Evolutionary conservation across 2,888 invertebrate species (phyloP).

Genomic region (Fabriciana adippe): DNA sequence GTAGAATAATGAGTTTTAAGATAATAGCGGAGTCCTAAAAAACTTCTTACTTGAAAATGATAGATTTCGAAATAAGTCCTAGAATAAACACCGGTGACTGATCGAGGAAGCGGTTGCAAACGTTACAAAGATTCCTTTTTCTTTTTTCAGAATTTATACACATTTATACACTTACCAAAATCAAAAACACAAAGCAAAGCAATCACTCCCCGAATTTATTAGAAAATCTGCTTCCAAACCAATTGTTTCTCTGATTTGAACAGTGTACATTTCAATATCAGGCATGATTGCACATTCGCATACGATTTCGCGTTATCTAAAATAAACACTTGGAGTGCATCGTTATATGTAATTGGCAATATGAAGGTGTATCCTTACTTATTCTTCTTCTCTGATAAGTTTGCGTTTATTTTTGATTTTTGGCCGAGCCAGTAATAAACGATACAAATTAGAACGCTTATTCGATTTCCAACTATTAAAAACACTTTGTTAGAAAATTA

Average conservation of each 20-base stretch:
- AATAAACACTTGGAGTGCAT: neutral
- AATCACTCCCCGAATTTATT: slow-evolving; percentile 9
- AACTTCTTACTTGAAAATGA: too few relatives aligned
- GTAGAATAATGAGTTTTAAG: too few relatives aligned
- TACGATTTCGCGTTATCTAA: neutral
- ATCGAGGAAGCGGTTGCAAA: too few relatives aligned
- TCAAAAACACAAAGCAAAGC: slow-evolving; percentile 3
- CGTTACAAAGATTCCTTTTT: neutral
- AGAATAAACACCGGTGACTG: too few relatives aligned
- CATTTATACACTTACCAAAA: neutral
- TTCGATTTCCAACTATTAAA: too few relatives aligned
- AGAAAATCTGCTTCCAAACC: slow-evolving; percentile 10
- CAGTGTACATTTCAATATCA: slow-evolving; percentile 16
- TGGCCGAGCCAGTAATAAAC: too few relatives aligned
- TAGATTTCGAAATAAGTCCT: too few relatives aligned
- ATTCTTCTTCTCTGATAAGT: neutral
- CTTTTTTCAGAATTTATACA: neutral
- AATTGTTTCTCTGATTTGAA: slow-evolving; percentile 18
- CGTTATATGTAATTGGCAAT: neutral
- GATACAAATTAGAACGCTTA: too few relatives aligned
- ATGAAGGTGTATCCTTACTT: neutral
- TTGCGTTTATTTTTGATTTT: too few relatives aligned
- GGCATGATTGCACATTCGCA: slow-evolving; percentile 20
- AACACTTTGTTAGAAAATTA: too few relatives aligned
- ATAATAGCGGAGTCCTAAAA: too few relatives aligned